Conservation (phyloP, 2,888 invertebrate genomes). For the Yponomeuta cagnagella region DNA sequence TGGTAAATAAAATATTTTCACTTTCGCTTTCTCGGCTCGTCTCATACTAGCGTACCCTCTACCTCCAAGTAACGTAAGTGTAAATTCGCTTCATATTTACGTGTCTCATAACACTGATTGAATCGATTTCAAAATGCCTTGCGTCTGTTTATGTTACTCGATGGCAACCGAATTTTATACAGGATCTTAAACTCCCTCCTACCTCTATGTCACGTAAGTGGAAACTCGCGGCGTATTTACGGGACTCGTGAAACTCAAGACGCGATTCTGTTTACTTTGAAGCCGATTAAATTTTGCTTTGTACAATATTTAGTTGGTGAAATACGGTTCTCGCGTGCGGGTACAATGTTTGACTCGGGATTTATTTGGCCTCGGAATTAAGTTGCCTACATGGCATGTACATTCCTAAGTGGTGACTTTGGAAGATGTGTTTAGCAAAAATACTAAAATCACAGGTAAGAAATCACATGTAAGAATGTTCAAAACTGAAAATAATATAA, state of each 20-base stretch:
- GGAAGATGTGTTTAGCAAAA: too few relatives aligned
- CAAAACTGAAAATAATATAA: too few relatives aligned
- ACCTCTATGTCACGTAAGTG: background rate
- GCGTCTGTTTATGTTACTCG: background rate
- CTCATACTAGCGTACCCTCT: too few relatives aligned
- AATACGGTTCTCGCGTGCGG: background rate
- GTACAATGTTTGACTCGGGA: background rate
- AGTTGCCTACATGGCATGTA: background rate
- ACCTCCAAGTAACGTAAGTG: too few relatives aligned
- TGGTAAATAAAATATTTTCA: too few relatives aligned
- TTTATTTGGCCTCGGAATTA: background rate
- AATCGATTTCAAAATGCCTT: too few relatives aligned
- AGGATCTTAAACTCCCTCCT: background rate
- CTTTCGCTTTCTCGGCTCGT: too few relatives aligned
- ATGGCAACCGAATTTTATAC: background rate
- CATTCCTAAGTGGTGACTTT: too few relatives aligned
- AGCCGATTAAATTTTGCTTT: background rate
- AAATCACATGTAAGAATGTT: too few relatives aligned
- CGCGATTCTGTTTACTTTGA: background rate
- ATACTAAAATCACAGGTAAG: too few relatives aligned
- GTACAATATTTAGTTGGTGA: background rate
- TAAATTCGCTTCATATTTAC: too few relatives aligned
- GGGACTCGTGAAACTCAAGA: background rate
- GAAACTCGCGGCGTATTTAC: background rate
- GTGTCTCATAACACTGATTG: too few relatives aligned